These are phyloP conservation scores for Muschampia plurimacula DNA, from an alignment of 2,888 invertebrate genomes.

Conservation along the genomic window DNA sequence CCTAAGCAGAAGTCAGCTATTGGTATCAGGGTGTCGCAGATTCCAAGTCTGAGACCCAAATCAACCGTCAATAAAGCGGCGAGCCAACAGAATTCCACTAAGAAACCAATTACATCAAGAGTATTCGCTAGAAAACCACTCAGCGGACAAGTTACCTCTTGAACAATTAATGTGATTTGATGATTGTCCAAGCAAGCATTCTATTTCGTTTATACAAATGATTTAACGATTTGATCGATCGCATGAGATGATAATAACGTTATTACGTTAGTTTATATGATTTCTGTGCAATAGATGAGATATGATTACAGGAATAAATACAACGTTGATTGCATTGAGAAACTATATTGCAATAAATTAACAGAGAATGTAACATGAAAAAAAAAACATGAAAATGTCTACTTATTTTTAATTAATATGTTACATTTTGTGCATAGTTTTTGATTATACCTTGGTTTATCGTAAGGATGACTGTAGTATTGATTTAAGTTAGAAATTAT, in stretches of 20 bases:
- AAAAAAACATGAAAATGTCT: conserved; percentile 3
- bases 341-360: not conserved
- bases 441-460: conserved; percentile 19
- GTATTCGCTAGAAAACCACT: conserved; percentile 67
- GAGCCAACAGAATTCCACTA: conserved; percentile 46
- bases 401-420: not conserved
- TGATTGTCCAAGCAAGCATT: conserved; percentile 12
- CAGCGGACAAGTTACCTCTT: conserved; percentile 62
- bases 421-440: conserved; percentile 9
- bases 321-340: not conserved
- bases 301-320: not conserved
- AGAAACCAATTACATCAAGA: conserved; percentile 60
- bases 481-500: conserved; percentile 16
- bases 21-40: conserved; percentile 76
- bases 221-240: conserved; percentile 4
- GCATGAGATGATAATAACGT: conserved; percentile 16
- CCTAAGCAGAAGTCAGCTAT: conserved; percentile 80
- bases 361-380: conserved; percentile 19
- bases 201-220: not conserved
- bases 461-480: conserved; percentile 18
- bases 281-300: not conserved
- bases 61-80: conserved; percentile 54
- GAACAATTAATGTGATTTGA: conserved; percentile 41
- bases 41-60: conserved; percentile 73
- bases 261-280: not conserved